Base-by-base conservation (phyloP, 2,113 vertebrate genomes). In the Terrapene triunguis region DNA sequence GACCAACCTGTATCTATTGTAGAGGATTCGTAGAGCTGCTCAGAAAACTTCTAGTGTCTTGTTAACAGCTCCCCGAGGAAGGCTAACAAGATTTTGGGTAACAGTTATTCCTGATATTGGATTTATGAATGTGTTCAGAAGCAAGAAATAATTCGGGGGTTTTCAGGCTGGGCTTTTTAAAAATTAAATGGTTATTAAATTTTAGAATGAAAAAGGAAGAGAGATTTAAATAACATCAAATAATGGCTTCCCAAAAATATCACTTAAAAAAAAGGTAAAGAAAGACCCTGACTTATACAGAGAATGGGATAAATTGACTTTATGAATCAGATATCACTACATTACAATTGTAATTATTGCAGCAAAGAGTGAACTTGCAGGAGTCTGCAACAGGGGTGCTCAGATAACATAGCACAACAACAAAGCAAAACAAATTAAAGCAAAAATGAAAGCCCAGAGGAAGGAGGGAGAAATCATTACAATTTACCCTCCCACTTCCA, bases 211-310 rank as follows among this genome's bases (percentile, higher is more conserved):
- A 65, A 53, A 80, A 2, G 4, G 59, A 95, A 8, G 10, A 57
- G n/a, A 14, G 22, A 88, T 6, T 74, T 82, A 83, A 92, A 48
- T 6, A 94, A 8, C 10, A 94, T 25, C 90, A 82, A 7, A 10
- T 16, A 91, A 29, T 5, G 65, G 6, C 35, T 82, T 82, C 35
- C 48, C 11, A 19, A 57, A 93, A 87, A 44, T 55, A 81, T 78
- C 59, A 62, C 24, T 78, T 42, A 74, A 89, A 82, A 47, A 84
- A 14, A 25, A 59, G 19, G 38, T 35, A 87, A 89, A 87, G 55
- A 89, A 2, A n/a, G 2, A 2, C 80, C 84, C 38, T 1, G 0
- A 47, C 3, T 74, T n/a, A 21, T 19, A 38, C 7, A 21, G 65
- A 38, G 35, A 5, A 38, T 21, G 35, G 35, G 35, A n/a, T 87